Evolutionary conservation across 2,797 vertebrate genomes (phyloP).

Genomic region (Podargus strigoides): DNA sequence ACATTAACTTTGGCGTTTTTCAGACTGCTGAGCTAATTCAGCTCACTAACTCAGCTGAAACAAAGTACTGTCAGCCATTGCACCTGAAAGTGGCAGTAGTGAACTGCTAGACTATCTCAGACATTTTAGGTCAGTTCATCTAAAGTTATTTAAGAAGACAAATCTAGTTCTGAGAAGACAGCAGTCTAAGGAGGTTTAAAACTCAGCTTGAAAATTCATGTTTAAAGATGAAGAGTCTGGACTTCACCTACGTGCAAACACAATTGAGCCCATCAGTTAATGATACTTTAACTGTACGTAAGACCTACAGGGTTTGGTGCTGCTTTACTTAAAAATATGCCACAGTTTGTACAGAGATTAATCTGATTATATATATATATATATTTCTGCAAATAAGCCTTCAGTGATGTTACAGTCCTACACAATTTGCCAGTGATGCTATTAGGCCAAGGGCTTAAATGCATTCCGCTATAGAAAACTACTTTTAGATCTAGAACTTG

Average conservation of each 20-base stretch:
- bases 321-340: neutral
- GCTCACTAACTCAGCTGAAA: neutral
- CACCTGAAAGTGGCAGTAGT: neutral
- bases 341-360: neutral
- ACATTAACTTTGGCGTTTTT: neutral
- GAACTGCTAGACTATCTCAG: neutral
- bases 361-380: neutral
- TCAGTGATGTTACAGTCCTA: neutral
- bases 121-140: neutral
- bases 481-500: neutral
- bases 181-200: neutral
- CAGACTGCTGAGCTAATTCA: neutral
- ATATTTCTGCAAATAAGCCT: neutral
- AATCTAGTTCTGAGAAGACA: neutral
- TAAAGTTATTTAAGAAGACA: neutral
- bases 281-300: neutral
- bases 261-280: neutral
- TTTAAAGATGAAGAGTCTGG: neutral
- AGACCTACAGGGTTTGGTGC: neutral
- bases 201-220: neutral
- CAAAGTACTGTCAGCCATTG: neutral
- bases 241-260: neutral
- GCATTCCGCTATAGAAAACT: neutral
- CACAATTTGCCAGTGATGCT: neutral
- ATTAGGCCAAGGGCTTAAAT: neutral